Percentiles rank a stretch among this genome's conserved stretches.
phyloP scores from a whole-genome alignment of 2,888 invertebrate genomes.

The Tenodera sinensis region DNA sequence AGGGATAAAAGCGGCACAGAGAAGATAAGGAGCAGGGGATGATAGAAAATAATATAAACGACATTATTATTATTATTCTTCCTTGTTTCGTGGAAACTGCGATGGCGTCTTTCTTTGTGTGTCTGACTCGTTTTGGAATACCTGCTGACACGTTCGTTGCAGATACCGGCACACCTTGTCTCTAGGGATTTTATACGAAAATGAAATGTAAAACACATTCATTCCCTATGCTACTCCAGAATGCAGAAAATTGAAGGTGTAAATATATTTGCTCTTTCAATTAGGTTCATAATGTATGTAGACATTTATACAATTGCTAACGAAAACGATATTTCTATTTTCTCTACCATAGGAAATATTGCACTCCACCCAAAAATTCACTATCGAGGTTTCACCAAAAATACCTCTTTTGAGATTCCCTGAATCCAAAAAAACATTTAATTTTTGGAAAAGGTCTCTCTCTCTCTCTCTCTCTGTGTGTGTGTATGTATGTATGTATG shows the following conservation, averaged over 20 bases:
- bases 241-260: background rate
- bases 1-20: background rate
- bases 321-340: too few species aligned
- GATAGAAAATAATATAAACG: slow-evolving; percentile 13
- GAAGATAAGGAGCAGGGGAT: background rate
- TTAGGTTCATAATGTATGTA: too few species aligned
- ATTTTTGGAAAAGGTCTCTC: too few species aligned
- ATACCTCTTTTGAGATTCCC: too few species aligned
- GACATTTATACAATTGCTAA: too few species aligned
- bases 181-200: background rate
- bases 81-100: background rate
- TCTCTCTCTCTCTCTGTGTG: too few species aligned
- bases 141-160: background rate
- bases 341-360: too few species aligned
- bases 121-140: background rate
- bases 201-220: background rate
- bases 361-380: too few species aligned
- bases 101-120: background rate
- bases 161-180: background rate
- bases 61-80: background rate
- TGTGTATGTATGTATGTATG: too few species aligned
- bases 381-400: too few species aligned
- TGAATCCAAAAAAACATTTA: too few species aligned
- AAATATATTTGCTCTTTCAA: too few species aligned
- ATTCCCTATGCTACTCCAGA: background rate